Evolutionary conservation across 1,140 invertebrate genomes (phyloP), one percentile per base, ranked within the genome.

Genomic region (Danaus melanippus): DNA sequence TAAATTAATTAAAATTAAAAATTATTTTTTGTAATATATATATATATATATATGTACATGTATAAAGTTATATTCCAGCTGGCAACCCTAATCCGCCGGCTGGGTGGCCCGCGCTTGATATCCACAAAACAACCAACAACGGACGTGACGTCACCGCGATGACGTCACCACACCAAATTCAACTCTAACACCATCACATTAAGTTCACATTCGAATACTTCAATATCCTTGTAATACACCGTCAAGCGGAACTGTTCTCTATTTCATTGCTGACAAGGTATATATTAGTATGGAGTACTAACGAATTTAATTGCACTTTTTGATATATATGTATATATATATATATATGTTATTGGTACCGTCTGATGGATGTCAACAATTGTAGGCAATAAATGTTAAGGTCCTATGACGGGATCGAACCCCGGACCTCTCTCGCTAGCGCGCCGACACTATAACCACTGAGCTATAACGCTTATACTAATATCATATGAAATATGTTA

Each of bases 101-200:
- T 79, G 76, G 76, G 76, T 79, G 76, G 76, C 64, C 76, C 54
- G 54, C 55, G 51, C 65, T 71, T 72, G 66, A 75, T 71, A 71
- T 61, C 67, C 59, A 71, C 72, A 78, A 78, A 67, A 74, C 73
- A 79, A 74, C 69, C 55, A 76, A 58, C 57, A 61, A 54, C 21
- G 8, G 40, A 42, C 46, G 59, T 68, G 60, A 71, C 68, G 61
- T 66, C 66, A 71, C 40, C 9, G 6, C 50, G 50, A 41, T 67
- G 69, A 60, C 67, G 42, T 43, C 54, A 42, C 21, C 21, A 7
- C 21, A 32, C 21, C 0, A 32, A 32, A 32, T 32, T 7, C 21
- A 7, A 12, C 50, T 70, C 62, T 46, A 60, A 58, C 65, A 53
- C 57, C 12, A 53, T 9, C 42, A 32, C 43, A 47, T 21, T 21